Percentiles rank a stretch among this genome's conserved stretches.
phyloP scores from a whole-genome alignment of 1,140 invertebrate species.

The Vanessa atalanta region DNA sequence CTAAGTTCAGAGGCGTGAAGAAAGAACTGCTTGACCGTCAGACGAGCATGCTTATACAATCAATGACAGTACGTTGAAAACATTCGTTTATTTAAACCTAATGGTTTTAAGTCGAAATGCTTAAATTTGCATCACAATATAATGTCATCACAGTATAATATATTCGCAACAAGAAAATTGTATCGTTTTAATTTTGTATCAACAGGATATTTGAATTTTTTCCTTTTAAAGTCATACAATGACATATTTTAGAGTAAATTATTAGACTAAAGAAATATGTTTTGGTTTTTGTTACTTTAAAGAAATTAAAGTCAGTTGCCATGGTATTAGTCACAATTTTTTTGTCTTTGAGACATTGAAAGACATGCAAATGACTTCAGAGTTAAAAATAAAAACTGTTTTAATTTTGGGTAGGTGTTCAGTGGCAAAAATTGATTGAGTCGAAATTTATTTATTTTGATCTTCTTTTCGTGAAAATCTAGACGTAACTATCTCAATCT shows the following conservation, averaged over 20 bases:
- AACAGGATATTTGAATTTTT: background rate
- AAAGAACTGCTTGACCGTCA: conserved; percentile 87
- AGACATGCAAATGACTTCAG: conserved; percentile 46
- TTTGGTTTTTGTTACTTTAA: conserved; percentile 7
- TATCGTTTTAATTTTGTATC: too few relatives aligned
- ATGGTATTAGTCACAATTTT: conserved; percentile 22
- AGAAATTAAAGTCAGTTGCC: conserved; percentile 16
- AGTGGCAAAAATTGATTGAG: conserved; percentile 18
- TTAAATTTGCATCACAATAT: background rate
- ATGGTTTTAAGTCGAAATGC: background rate
- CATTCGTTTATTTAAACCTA: background rate
- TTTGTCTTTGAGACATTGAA: conserved; percentile 24
- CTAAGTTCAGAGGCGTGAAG: conserved; percentile 87
- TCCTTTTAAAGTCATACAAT: background rate
- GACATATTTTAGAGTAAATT: background rate
- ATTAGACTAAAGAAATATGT: background rate
- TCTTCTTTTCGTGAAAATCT: background rate
- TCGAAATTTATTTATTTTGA: background rate
- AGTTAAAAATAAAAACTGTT: conserved; percentile 48
- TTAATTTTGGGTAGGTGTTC: conserved; percentile 31
- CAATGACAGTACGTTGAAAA: conserved; percentile 82
- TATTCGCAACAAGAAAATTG: too few relatives aligned
- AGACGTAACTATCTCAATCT: background rate
- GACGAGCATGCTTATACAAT: conserved; percentile 85
- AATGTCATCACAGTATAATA: too few relatives aligned